Base-by-base conservation (phyloP, 2,888 invertebrate genomes). In the Tetragnatha montana region DNA sequence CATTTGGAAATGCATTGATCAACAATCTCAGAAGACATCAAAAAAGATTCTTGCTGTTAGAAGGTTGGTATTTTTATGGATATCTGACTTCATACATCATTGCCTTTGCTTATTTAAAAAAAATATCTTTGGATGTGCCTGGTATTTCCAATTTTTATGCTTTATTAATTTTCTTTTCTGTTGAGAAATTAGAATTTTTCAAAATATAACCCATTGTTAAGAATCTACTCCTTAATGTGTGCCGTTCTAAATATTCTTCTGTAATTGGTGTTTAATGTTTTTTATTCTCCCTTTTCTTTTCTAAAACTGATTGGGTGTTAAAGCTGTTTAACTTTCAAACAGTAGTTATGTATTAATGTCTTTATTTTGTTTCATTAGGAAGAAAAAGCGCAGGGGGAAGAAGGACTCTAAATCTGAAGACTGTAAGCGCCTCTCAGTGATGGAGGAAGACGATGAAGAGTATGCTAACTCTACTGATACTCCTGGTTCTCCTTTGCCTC, bases 381-480 rank as follows among this genome's bases (percentile, higher is more conserved):
- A 91, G 50, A 96, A 96, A 92, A 94, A 95, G 88, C 94, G 95
- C 82, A 95, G 95, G 91, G 96, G 96, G 93, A 96, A 95, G 91
- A 95, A 95, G 92, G 94, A 94, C 8, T 92, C 94, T 81, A 93
- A 93, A 89, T 94, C 94, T 17, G 95, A 95, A 91, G 95, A 95
- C 92, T 94, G 93, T 90, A 94, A 94, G 92, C 95, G 97, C 91
- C 94, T 97, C 73, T 97, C 97, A 35, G 97, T 96, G 49, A 97
- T 97, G 97, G 95, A 95, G 91, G 97, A 97, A 93, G 96, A 96
- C 91, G 97, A 97, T 92, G 96, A 96, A 93, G 96, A 96, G 92
- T 96, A 96, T 92, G 95, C 95, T 89, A 81, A 81, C 47, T 73
- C 70, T 8, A 68, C 89, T 60, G 87, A 82, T 22, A 71, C 83